Evolutionary conservation across 1,140 invertebrate genomes (phyloP).

Genomic region (Philaenus spumarius): DNA sequence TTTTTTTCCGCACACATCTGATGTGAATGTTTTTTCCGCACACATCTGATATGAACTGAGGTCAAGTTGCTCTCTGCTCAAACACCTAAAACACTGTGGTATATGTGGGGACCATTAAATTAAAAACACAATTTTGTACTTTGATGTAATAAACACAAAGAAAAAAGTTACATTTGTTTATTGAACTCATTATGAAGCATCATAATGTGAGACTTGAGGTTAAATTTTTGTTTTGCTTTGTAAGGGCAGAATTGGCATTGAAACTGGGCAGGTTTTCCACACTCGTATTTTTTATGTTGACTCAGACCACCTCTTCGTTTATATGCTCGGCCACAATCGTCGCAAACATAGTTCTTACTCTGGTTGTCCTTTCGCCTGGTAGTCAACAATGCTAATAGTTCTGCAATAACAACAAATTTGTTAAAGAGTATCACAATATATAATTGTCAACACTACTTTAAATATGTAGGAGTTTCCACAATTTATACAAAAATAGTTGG

Average conservation of each 20-base stretch:
- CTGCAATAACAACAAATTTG: neutral
- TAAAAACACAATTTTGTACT: too few relatives aligned
- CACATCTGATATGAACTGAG: too few relatives aligned
- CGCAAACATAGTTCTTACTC: conserved; percentile 8
- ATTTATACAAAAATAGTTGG: too few relatives aligned
- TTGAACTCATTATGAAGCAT: too few relatives aligned
- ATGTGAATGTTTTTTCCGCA: too few relatives aligned
- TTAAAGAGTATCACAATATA: neutral
- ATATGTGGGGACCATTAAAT: too few relatives aligned
- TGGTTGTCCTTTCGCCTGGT: neutral
- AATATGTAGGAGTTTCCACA: neutral
- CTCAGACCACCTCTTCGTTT: conserved; percentile 22
- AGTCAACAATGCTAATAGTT: neutral
- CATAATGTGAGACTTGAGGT: conserved; percentile 17
- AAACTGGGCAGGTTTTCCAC: conserved; percentile 45
- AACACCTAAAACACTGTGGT: too few relatives aligned
- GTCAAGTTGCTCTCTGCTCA: too few relatives aligned
- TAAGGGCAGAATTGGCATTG: conserved; percentile 22
- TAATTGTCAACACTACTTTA: neutral
- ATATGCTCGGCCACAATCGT: conserved; percentile 25
- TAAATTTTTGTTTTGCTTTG: conserved; percentile 20
- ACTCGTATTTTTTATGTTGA: conserved; percentile 47
- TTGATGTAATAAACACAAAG: too few relatives aligned
- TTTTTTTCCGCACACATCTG: too few relatives aligned
- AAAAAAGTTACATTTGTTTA: too few relatives aligned